A percentile compares a stretch with the other conserved stretches of the same genome.
These are phyloP conservation scores for Metridium senile DNA, from an alignment of 92 coral and sea anemone species.

Conservation along the genomic window DNA sequence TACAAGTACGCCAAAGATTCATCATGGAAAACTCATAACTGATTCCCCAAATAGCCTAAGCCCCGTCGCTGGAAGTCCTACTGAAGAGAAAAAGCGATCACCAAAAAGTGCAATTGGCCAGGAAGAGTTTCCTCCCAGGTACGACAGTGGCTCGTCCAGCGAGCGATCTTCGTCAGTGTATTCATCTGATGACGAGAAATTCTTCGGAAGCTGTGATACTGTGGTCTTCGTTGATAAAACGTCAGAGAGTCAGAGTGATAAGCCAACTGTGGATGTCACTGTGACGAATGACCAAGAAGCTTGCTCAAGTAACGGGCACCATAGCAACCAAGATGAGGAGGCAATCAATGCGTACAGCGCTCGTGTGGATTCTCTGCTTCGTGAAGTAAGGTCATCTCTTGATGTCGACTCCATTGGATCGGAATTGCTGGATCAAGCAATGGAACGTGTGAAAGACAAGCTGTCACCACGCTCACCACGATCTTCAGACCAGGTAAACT, in stretches of 20 bases:
- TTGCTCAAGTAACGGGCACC: conserved; percentile 9
- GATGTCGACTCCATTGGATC: conserved; percentile 72
- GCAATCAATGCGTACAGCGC: conserved; percentile 42
- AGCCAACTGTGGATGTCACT: conserved; percentile 27
- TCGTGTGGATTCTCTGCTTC: conserved; percentile 66
- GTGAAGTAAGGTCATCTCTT: conserved; percentile 63
- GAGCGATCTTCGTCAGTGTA: conserved; percentile 58
- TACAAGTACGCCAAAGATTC: conserved; percentile 68
- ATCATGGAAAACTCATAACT: conserved; percentile 30
- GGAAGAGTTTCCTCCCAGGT: conserved; percentile 31
- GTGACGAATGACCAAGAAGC: conserved; percentile 4
- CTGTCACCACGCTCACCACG: conserved; percentile 67
- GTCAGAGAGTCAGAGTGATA: conserved; percentile 21
- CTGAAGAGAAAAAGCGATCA: not conserved
- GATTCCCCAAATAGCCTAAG: conserved; percentile 23
- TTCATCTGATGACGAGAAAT: conserved; percentile 71
- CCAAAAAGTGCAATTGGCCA: conserved; percentile 1
- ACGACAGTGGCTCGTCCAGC: conserved; percentile 17
- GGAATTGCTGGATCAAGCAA: conserved; percentile 86
- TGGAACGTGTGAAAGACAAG: conserved; percentile 79
- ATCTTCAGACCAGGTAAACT: no score
- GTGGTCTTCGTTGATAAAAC: conserved; percentile 67
- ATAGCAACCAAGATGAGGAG: conserved; percentile 4
- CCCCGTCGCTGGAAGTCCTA: conserved; percentile 19
- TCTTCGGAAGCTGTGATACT: conserved; percentile 70